These are phyloP conservation scores for Erebia palarica DNA, from an alignment of 2,888 invertebrate genomes.

Conservation along the genomic window DNA sequence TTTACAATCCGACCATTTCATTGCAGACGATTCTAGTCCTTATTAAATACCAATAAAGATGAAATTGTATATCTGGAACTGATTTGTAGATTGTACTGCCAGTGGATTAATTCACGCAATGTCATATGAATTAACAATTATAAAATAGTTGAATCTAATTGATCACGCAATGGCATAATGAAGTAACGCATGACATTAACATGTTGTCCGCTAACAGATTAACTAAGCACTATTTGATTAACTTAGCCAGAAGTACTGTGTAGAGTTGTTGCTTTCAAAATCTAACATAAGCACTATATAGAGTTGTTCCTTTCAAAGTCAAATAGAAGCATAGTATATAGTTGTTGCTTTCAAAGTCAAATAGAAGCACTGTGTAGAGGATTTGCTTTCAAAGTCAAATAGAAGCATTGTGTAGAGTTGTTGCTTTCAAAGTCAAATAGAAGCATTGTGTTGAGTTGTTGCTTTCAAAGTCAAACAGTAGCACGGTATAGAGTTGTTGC, in stretches of 20 bases:
- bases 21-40: background rate
- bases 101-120: slow-evolving; percentile 40
- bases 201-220: slow-evolving; percentile 11
- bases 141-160: slow-evolving; percentile 30
- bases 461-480: no score
- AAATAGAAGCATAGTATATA: no score
- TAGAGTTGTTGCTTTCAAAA: no score
- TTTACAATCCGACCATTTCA: background rate
- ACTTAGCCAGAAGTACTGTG: background rate
- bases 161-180: slow-evolving; percentile 38
- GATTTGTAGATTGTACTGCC: slow-evolving; percentile 8
- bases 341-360: no score
- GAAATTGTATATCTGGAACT: slow-evolving; percentile 11
- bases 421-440: no score
- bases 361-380: no score
- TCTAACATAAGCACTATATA: no score
- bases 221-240: slow-evolving; percentile 15
- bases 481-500: no score
- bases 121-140: slow-evolving; percentile 40
- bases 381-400: no score
- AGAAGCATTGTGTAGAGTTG: background rate
- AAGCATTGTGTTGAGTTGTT: no score
- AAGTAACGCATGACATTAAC: slow-evolving; percentile 23
- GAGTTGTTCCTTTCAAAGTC: no score
- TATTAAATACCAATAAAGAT: background rate